phyloP scores from a whole-genome alignment of 2,888 invertebrate species.

The Petrolisthes cinctipes region DNA sequence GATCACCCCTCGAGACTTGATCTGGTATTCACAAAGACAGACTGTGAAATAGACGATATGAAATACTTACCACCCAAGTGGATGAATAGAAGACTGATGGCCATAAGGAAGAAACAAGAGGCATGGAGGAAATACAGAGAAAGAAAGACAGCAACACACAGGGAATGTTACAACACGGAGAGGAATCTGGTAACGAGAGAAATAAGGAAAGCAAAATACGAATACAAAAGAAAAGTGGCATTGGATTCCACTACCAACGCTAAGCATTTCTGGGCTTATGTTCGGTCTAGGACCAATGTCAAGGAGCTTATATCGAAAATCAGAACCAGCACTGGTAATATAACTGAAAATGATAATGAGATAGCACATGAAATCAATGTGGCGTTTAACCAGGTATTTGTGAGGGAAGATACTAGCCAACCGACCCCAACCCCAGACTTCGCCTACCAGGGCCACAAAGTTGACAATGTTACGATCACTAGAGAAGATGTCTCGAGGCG shows the following conservation, averaged over 20 bases:
- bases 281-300: no score
- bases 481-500: neutral
- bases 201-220: constrained; percentile 6
- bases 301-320: constrained; percentile 8
- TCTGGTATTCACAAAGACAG: constrained; percentile 20
- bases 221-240: neutral
- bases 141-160: neutral
- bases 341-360: constrained; percentile 12
- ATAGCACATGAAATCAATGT: constrained; percentile 10
- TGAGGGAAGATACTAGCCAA: constrained; percentile 12
- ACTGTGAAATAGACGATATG: constrained; percentile 20
- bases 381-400: constrained; percentile 11
- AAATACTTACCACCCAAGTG: constrained; percentile 14
- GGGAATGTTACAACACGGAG: neutral
- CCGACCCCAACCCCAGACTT: constrained; percentile 1
- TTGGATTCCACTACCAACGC: neutral
- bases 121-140: neutral
- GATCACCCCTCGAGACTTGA: constrained; percentile 33
- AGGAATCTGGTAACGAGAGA: constrained; percentile 15
- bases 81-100: neutral
- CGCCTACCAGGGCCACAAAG: neutral
- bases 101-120: constrained; percentile 1
- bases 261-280: no score
- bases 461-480: neutral
- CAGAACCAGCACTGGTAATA: neutral